These are phyloP conservation scores for Xenentodon cancila DNA, from an alignment of 2,797 vertebrate species.

Conservation along the genomic window DNA sequence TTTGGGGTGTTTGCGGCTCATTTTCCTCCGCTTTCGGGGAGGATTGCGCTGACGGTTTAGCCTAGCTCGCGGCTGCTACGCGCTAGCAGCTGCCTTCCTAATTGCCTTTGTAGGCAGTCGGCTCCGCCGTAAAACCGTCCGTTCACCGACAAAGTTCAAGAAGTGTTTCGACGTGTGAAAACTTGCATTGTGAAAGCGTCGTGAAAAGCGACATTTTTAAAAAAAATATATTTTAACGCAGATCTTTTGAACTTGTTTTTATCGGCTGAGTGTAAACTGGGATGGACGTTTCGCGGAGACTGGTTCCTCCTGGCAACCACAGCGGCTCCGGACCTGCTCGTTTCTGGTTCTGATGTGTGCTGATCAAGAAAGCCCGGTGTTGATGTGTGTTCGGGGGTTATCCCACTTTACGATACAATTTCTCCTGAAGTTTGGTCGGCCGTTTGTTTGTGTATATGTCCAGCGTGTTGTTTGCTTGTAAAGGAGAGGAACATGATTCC, in stretches of 20 bases:
- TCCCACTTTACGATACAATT: background rate
- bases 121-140: background rate
- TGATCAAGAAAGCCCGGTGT: too few relatives aligned
- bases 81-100: conserved; percentile 65
- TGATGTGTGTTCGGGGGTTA: background rate
- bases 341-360: too few relatives aligned
- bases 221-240: too few relatives aligned
- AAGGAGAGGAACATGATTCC: conserved; percentile 61
- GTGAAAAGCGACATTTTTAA: too few relatives aligned
- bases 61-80: conserved; percentile 28
- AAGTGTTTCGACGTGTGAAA: too few relatives aligned
- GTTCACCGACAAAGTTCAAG: background rate
- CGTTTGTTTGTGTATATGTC: conserved; percentile 18
- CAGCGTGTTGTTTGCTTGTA: conserved; percentile 42
- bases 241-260: conserved; percentile 6
- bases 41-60: conserved; percentile 26
- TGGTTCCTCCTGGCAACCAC: conserved; percentile 14
- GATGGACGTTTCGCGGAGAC: conserved; percentile 4
- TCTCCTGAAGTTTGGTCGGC: conserved; percentile 1
- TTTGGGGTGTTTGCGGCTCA: background rate
- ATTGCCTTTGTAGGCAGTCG: conserved; percentile 73
- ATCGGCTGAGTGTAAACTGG: conserved; percentile 3
- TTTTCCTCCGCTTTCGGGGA: background rate
- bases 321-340: conserved; percentile 30
- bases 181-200: too few relatives aligned